A percentile compares a stretch with the other conserved stretches of the same genome.
Evolutionary conservation across 2,113 vertebrate species (phyloP).

Genomic region (Acanthisitta chloris): DNA sequence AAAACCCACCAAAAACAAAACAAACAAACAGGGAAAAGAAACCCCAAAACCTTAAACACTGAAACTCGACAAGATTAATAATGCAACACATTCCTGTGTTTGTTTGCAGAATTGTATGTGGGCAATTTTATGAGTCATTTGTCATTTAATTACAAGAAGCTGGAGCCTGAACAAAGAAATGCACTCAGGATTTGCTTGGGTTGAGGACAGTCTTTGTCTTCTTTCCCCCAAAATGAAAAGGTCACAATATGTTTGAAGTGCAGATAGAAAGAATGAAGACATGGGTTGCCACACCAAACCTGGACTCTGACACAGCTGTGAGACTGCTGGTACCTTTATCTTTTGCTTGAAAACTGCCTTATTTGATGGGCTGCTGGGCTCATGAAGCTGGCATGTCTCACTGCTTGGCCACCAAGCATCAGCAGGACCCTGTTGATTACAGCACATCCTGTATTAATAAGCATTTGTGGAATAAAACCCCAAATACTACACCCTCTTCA

Average conservation of each 20-base stretch:
- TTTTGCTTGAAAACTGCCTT: background rate
- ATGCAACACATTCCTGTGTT: background rate
- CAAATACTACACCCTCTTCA: background rate
- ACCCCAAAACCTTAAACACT: background rate
- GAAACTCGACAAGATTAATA: background rate
- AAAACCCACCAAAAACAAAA: no score
- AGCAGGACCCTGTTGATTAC: background rate
- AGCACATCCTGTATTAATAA: background rate
- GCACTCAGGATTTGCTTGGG: background rate
- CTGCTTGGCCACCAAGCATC: background rate
- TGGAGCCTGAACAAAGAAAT: background rate
- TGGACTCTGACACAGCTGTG: background rate
- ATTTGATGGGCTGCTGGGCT: background rate
- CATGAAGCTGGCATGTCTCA: background rate
- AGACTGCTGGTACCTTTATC: background rate
- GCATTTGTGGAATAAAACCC: background rate
- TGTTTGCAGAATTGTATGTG: background rate
- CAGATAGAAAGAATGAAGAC: background rate
- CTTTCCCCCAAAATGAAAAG: background rate
- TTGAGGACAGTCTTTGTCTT: background rate
- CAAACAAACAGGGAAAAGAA: background rate
- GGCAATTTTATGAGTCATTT: background rate
- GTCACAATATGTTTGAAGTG: background rate
- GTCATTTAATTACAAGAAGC: background rate
- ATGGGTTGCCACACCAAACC: background rate